These are phyloP conservation scores for Acholoe squamosa DNA, from an alignment of 2,888 invertebrate species.

Conservation along the genomic window DNA sequence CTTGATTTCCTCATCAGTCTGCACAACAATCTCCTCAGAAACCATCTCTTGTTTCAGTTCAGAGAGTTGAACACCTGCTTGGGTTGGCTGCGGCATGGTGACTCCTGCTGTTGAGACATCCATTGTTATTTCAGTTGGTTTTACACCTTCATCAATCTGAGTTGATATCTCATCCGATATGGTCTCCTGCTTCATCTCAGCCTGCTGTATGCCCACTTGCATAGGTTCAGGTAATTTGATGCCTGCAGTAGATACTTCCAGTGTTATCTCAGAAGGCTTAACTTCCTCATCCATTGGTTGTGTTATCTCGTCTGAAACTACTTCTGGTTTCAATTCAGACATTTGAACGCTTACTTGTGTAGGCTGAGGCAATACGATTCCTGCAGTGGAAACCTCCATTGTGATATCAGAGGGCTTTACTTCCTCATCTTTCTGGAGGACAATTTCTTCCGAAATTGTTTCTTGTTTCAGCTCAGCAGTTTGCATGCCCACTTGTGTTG, in stretches of 20 bases:
- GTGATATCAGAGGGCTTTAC: slow-evolving; percentile 25
- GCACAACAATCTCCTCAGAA: slow-evolving; percentile 45
- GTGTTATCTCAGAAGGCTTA: slow-evolving; percentile 61
- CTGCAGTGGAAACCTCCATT: slow-evolving; percentile 49
- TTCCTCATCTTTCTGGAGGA: neutral
- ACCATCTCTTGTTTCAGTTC: slow-evolving; percentile 64
- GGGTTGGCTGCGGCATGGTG: neutral
- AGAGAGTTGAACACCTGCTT: slow-evolving; percentile 1
- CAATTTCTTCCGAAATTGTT: slow-evolving; percentile 48
- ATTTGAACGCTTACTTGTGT: slow-evolving; percentile 48
- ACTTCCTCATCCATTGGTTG: slow-evolving; percentile 59
- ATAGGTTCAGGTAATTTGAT: slow-evolving; percentile 26
- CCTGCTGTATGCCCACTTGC: slow-evolving; percentile 8
- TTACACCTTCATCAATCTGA: slow-evolving; percentile 22
- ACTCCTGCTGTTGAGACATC: slow-evolving; percentile 18
- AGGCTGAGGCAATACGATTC: slow-evolving; percentile 28
- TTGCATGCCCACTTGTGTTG: neutral
- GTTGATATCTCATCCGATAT: slow-evolving; percentile 29
- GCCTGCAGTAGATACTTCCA: slow-evolving; percentile 64
- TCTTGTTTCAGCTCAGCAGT: slow-evolving; percentile 42
- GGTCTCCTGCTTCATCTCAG: slow-evolving; percentile 60
- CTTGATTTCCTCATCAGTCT: slow-evolving; percentile 58
- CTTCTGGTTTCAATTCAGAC: slow-evolving; percentile 61
- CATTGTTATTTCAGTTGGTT: slow-evolving; percentile 54
- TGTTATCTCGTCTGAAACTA: slow-evolving; percentile 61